Conservation (phyloP, 1,140 invertebrate species). For the Littorina saxatilis region DNA sequence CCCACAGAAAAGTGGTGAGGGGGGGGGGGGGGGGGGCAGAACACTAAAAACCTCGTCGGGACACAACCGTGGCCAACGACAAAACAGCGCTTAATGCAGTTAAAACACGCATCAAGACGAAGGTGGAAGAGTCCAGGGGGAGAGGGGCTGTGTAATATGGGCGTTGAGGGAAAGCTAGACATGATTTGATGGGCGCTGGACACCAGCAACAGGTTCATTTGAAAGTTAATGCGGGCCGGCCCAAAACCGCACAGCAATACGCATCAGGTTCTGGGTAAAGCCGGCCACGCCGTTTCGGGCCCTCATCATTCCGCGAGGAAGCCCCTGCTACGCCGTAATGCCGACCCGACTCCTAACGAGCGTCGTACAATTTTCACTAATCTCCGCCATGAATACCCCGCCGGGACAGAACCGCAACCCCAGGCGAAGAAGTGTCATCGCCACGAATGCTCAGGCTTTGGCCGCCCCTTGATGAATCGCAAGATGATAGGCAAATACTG, state of each 20-base stretch:
- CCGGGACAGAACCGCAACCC: constrained; percentile 9
- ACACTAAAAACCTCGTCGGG: background rate
- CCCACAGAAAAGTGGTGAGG: no score
- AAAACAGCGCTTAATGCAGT: constrained; percentile 29
- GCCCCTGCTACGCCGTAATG: constrained; percentile 10
- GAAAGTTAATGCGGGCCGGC: constrained; percentile 42
- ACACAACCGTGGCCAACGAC: background rate
- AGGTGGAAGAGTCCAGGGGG: no score
- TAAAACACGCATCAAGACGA: constrained; percentile 26
- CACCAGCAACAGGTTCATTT: constrained; percentile 36
- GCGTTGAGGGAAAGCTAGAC: no score
- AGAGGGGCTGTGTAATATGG: no score
- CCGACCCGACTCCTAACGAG: constrained; percentile 28
- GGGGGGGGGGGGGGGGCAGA: no score
- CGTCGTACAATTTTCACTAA: constrained; percentile 40
- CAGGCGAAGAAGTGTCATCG: constrained; percentile 27
- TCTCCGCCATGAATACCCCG: constrained; percentile 33
- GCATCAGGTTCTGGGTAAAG: constrained; percentile 32
- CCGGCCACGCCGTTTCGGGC: constrained; percentile 1
- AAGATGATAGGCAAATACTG: constrained; percentile 42
- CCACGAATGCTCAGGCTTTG: constrained; percentile 28
- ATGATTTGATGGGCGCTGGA: constrained; percentile 32
- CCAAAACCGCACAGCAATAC: constrained; percentile 24
- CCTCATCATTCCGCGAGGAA: background rate
- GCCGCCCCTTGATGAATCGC: constrained; percentile 29